Conservation (phyloP, 2,113 vertebrate species). For the Phoenicopterus ruber region DNA sequence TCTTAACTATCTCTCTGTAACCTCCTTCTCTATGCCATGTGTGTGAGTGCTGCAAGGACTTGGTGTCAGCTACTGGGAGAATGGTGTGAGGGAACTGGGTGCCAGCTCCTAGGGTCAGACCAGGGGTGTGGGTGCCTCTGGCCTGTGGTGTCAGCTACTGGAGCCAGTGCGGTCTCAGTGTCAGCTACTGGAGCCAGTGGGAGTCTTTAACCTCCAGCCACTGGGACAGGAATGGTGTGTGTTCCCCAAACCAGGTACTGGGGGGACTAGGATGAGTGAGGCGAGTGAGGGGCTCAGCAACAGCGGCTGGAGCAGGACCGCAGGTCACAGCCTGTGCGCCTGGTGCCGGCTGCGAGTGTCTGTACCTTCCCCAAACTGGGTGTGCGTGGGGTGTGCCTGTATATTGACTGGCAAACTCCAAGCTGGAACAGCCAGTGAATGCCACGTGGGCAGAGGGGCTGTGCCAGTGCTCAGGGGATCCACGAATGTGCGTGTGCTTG, state of each 20-base stretch:
- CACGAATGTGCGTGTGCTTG: fast-evolving
- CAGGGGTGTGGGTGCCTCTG: background rate
- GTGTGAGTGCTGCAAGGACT: background rate
- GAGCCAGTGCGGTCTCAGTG: too few relatives aligned
- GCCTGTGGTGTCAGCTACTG: background rate
- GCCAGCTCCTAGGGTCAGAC: background rate
- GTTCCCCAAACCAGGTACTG: background rate
- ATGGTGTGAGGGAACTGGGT: too few relatives aligned
- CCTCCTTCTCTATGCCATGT: too few relatives aligned
- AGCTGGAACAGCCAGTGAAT: background rate
- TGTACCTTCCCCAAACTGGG: background rate
- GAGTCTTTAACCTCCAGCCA: background rate
- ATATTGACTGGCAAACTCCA: background rate
- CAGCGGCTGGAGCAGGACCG: fast-evolving
- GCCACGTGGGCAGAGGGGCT: fast-evolving
- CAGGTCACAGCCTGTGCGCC: background rate
- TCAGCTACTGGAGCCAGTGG: background rate
- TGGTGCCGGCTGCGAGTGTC: background rate
- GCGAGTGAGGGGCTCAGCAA: fast-evolving
- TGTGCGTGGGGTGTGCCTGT: too few relatives aligned
- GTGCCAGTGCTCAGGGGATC: background rate
- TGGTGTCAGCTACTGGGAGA: background rate
- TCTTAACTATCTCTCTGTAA: background rate
- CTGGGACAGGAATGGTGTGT: background rate
- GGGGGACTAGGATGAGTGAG: background rate